Conservation (phyloP, 1,140 invertebrate genomes). For the Chlorops oryzae region DNA sequence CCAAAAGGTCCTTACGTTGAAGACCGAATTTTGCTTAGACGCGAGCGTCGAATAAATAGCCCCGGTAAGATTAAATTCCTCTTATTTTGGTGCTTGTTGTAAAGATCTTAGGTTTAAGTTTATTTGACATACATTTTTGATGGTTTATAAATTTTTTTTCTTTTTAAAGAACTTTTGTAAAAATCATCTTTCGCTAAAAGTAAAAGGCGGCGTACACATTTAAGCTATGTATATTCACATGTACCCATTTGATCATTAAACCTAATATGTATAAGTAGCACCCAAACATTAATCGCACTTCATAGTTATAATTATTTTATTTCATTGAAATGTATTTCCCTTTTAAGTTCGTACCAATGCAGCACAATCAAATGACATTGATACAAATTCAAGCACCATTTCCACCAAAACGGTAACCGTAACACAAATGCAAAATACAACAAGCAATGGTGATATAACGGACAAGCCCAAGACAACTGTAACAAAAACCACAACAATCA, state of each 20-base stretch:
- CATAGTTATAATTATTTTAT: conserved; percentile 2
- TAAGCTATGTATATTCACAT: too few relatives aligned
- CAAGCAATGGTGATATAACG: conserved; percentile 18
- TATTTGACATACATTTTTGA: too few relatives aligned
- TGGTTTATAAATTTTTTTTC: too few relatives aligned
- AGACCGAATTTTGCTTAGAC: conserved; percentile 45
- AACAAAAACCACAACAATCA: conserved; percentile 8
- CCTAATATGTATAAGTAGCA: too few relatives aligned
- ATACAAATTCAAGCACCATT: conserved; percentile 7
- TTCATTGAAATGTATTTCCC: neutral
- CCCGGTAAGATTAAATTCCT: too few relatives aligned
- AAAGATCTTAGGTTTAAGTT: too few relatives aligned
- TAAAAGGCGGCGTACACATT: too few relatives aligned
- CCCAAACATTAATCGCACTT: too few relatives aligned
- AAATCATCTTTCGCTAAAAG: too few relatives aligned
- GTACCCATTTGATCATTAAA: too few relatives aligned
- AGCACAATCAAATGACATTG: neutral
- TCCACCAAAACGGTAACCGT: conserved; percentile 15
- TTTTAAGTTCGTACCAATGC: conserved; percentile 6
- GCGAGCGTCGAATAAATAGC: conserved; percentile 42
- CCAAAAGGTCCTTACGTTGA: conserved; percentile 40
- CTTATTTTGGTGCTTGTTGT: too few relatives aligned
- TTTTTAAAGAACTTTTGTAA: too few relatives aligned
- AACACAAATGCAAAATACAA: conserved; percentile 17
- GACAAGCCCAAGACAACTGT: conserved; percentile 15